Evolutionary conservation across 2,113 vertebrate genomes (phyloP).

Genomic region (Cavia porcellus): DNA sequence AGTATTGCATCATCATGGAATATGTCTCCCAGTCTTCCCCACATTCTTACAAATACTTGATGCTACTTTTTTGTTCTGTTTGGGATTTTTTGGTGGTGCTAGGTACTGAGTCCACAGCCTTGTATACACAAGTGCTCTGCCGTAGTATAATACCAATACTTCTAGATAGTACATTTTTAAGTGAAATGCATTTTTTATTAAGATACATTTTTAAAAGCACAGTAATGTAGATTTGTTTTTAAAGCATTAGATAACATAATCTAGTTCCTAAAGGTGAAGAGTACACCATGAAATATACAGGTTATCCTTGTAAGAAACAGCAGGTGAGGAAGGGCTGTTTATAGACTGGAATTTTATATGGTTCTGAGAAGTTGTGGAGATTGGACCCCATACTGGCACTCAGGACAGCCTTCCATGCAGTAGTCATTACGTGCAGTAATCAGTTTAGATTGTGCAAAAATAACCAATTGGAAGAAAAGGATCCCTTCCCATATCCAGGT

Average conservation of each 20-base stretch:
- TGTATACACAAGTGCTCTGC: not conserved
- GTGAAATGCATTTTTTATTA: not conserved
- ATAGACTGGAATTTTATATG: not conserved
- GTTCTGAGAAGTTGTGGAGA: not conserved
- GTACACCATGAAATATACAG: not conserved
- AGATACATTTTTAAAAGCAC: not conserved
- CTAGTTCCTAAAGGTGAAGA: not conserved
- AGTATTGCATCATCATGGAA: not conserved
- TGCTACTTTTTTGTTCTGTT: not conserved
- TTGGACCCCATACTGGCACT: not conserved
- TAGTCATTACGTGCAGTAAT: not conserved
- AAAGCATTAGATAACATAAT: not conserved
- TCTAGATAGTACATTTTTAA: not conserved
- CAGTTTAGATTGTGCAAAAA: not conserved
- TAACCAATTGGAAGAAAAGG: not conserved
- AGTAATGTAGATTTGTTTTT: constrained; percentile 8
- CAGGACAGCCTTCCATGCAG: not conserved
- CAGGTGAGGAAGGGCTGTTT: not conserved
- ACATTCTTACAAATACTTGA: not conserved
- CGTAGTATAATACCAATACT: not conserved
- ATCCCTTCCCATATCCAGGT: not conserved
- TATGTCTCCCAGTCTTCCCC: not conserved
- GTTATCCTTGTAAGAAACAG: not conserved
- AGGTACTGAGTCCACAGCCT: not conserved
- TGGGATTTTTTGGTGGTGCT: not conserved